phyloP scores from a whole-genome alignment of 2,113 vertebrate species.

The Anhinga rufa region DNA sequence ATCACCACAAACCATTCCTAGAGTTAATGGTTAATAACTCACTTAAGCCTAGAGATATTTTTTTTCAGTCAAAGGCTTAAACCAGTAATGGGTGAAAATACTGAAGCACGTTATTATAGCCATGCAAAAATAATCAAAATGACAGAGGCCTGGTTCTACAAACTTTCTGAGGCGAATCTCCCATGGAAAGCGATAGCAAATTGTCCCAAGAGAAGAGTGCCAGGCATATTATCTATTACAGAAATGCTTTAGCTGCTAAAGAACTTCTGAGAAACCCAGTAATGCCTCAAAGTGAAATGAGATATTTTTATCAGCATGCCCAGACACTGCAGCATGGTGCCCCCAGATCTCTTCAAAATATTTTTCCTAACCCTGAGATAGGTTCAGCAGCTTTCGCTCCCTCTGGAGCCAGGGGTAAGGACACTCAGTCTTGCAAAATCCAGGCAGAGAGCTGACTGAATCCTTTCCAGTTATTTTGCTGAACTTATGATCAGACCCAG shows the following conservation, averaged over 20 bases:
- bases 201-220: not conserved
- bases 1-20: constrained; percentile 66
- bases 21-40: constrained; percentile 68
- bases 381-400: not conserved
- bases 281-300: constrained; percentile 24
- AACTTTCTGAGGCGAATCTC: not conserved
- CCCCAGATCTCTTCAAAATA: constrained; percentile 15
- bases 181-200: not conserved
- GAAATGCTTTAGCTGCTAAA: not conserved
- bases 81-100: constrained; percentile 46
- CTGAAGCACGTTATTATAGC: constrained; percentile 36
- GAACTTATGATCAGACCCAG: not conserved
- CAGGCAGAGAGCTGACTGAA: not conserved
- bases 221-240: not conserved
- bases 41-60: constrained; percentile 29
- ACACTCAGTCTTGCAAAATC: not conserved
- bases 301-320: constrained; percentile 25
- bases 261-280: not conserved
- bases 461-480: not conserved
- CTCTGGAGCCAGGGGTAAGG: constrained; percentile 3
- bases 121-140: constrained; percentile 36
- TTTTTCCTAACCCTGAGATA: constrained; percentile 24
- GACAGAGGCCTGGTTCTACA: not conserved
- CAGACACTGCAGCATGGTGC: not conserved
- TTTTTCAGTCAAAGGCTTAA: constrained; percentile 36